phyloP scores from a whole-genome alignment of 2,113 vertebrate species.

The Pseudolaguvia tuberculata region DNA sequence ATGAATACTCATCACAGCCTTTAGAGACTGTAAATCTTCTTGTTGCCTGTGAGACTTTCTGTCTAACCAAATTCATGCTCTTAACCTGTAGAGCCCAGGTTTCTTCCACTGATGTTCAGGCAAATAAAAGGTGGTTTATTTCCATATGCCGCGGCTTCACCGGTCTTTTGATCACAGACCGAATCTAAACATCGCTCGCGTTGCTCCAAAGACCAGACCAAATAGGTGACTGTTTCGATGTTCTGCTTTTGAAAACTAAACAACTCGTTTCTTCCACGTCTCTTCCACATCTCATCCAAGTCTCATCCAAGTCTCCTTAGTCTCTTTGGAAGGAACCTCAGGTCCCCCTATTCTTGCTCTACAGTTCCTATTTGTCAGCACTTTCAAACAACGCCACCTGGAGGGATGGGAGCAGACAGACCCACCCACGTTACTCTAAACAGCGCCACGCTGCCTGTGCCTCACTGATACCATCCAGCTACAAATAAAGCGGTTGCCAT shows the following conservation, averaged over 20 bases:
- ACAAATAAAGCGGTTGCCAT: conserved; percentile 62
- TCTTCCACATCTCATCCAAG: too few species aligned
- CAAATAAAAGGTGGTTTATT: conserved; percentile 21
- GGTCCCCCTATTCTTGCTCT: conserved; percentile 42
- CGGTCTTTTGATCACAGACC: conserved; percentile 29
- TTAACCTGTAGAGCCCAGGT: conserved; percentile 18
- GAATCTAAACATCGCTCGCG: conserved; percentile 24
- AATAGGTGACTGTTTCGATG: conserved; percentile 25
- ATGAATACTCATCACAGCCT: conserved; percentile 1
- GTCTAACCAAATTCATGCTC: conserved; percentile 14
- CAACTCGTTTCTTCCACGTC: too few species aligned
- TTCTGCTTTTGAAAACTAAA: conserved; percentile 37
- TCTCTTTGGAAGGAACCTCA: conserved; percentile 48
- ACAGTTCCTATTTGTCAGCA: conserved; percentile 68
- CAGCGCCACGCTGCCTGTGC: conserved; percentile 55
- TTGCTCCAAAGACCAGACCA: conserved; percentile 33
- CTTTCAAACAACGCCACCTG: conserved; percentile 75
- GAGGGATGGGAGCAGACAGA: conserved; percentile 60
- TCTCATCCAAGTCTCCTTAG: too few species aligned
- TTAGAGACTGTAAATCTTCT: neutral
- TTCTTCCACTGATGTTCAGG: conserved; percentile 31
- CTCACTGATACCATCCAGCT: conserved; percentile 60
- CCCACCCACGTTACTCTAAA: conserved; percentile 69
- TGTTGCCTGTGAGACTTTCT: neutral
- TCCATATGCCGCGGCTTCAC: conserved; percentile 22